Percentiles rank a stretch among this genome's conserved stretches.
These are phyloP conservation scores for Spilosoma lubricipeda DNA, from an alignment of 2,888 invertebrate species.

Conservation along the genomic window DNA sequence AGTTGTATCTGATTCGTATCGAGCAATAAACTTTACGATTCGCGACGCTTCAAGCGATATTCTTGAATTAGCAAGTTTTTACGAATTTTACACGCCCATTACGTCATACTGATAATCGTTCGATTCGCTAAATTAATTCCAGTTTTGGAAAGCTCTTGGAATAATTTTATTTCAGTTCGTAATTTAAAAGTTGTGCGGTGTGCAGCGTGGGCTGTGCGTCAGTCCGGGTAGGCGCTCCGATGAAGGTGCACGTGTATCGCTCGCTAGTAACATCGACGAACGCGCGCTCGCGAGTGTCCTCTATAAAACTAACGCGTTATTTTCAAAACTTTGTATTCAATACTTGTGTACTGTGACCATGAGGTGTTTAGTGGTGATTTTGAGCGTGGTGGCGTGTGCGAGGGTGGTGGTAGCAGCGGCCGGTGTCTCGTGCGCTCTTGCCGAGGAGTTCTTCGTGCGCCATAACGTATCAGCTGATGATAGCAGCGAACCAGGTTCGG, in stretches of 20 bases:
- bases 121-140: constrained; percentile 64
- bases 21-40: constrained; percentile 48
- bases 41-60: constrained; percentile 40
- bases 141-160: constrained; percentile 64
- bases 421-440: constrained; percentile 69
- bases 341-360: constrained; percentile 72
- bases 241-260: constrained; percentile 76
- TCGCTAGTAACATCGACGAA: constrained; percentile 60
- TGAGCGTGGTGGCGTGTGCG: constrained; percentile 68
- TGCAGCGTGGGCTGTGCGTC: constrained; percentile 49
- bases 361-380: constrained; percentile 77
- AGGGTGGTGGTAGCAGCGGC: constrained; percentile 62
- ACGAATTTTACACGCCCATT: constrained; percentile 49
- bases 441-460: constrained; percentile 76
- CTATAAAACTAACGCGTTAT: constrained; percentile 61
- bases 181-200: constrained; percentile 68
- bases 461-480: constrained; percentile 84
- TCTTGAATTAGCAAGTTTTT: constrained; percentile 47
- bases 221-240: constrained; percentile 80
- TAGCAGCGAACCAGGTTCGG: constrained; percentile 79
- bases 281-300: constrained; percentile 76
- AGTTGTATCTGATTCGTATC: constrained; percentile 48
- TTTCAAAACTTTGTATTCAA: constrained; percentile 61
- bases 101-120: constrained; percentile 59
- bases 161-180: constrained; percentile 74